Evolutionary conservation across 2,888 invertebrate species (phyloP), one percentile per base, ranked within the genome.

Genomic region (Apodemia duryi): DNA sequence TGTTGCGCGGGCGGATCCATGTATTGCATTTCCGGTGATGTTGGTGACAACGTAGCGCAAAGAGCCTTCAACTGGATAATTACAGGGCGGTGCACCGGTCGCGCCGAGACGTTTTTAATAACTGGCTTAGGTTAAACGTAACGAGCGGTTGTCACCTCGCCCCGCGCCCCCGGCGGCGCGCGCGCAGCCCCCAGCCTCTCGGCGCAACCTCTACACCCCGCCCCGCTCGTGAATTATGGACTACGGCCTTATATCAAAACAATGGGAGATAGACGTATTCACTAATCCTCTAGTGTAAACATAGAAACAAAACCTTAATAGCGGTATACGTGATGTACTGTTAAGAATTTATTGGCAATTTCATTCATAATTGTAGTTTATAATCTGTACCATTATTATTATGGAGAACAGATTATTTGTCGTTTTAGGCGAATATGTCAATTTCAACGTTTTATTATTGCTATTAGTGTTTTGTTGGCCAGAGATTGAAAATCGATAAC

Each of bases 101-200:
- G 84, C 92, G 91, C 83, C 92, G 91, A 92, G 92, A 92, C 89
- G 92, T 92, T 92, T 92, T 92, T 92, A 92, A 92, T 92, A 92
- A 92, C 92, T 92, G 92, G 91, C 92, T 92, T 91, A 82, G 89
- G 79, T 85, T 88, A 86, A 88, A 88, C 85, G 89, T 91, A 91
- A 91, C 91, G 84, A 91, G 91, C 90, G 91, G 91, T 91, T 91
- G 91, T 91, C 91, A 87, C 91, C 88, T 90, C 88, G 82, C 79
- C 87, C 88, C 84, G 84, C 75, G 76, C 79, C 79, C 81, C 49
- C 28, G 35, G 49, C 70, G 67, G 69, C 66, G 71, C 69, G 71
- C 70, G 69, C 73, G 72, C 74, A 71, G 76, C 77, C 78, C 74
- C 78, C 70, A 72, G 71, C 73, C 73, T 73, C 73, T 78, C 78